These are phyloP conservation scores for Coptodon rendalli DNA, from an alignment of 2,113 vertebrate species.

Conservation along the genomic window DNA sequence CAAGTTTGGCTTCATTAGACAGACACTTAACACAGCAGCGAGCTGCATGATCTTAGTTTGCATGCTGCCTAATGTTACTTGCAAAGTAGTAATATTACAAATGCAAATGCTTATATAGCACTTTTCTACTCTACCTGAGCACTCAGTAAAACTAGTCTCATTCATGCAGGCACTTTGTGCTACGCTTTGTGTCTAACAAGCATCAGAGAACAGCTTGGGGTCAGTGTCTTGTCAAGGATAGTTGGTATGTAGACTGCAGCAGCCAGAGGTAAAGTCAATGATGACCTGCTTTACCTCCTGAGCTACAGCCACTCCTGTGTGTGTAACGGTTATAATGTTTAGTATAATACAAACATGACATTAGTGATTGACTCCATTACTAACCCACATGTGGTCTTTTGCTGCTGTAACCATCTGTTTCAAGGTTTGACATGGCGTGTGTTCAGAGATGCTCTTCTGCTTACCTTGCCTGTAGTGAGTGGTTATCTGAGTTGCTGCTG, in stretches of 20 bases:
- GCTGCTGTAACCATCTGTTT: background rate
- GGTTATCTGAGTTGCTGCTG: background rate
- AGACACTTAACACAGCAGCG: background rate
- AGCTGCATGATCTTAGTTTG: background rate
- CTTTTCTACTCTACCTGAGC: background rate
- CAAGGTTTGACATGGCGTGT: background rate
- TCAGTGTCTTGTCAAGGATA: background rate
- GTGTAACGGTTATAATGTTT: background rate
- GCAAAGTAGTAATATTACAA: background rate
- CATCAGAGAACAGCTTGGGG: background rate
- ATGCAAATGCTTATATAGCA: background rate
- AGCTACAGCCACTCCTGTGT: background rate
- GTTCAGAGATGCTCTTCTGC: background rate
- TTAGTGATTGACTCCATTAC: background rate
- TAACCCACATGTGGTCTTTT: background rate
- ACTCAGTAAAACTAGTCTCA: background rate
- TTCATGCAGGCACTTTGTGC: background rate
- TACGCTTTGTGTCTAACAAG: background rate
- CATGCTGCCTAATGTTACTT: background rate
- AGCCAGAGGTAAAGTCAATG: background rate
- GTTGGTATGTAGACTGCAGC: background rate
- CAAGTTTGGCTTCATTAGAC: background rate
- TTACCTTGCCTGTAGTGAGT: background rate
- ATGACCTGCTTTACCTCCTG: background rate
- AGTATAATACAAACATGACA: background rate